Base-by-base conservation (phyloP, 2,888 invertebrate genomes). In the Pinctada fucata region DNA sequence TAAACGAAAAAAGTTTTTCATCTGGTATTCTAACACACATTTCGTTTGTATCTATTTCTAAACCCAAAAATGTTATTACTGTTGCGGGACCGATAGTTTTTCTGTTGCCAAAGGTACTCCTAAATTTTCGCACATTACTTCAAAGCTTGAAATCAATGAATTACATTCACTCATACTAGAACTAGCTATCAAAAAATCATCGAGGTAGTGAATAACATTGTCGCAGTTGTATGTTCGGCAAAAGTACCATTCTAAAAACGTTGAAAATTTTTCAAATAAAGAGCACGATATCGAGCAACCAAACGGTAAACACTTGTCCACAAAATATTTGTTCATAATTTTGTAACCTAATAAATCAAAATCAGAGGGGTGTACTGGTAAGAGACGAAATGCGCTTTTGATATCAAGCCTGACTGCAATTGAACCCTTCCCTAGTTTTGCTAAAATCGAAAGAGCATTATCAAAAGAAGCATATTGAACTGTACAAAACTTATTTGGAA, bases 401-500 rank as follows among this genome's bases (percentile, higher is more conserved):
- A 83, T 72, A 63, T 79, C 82, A 13, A 66, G 10, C 76, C 79
- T 82, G 69, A 70, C 76, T 49, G 76, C 31, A 13, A 71, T n/a
- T 50, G 78, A 76, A 47, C 76, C 76, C 51, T 31, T 48, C 0
- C 81, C 84, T 6, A 81, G 31, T 8, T 63, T 8, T 69, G 81
- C 79, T 13, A 82, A 67, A 67, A 84, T 75, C 1, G 50, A 2
- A 13, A 82, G 65, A 4, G 82, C 82, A 8, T 75, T 72, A 51
- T 82, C 84, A 72, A 82, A 81, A 52, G 72, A 76, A 47, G 82
- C 79, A 66, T 81, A 82, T n/a, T 84, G 72, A 2, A 84, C 82
- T 3, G 78, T 68, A 64, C 76, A 75, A 8, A 78, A 10, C 1
- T 52, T 52, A 8, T 52, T 10, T 8, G 5, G 6, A 52, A 52